These are phyloP conservation scores for Doris montereyensis DNA, from an alignment of 2,888 invertebrate genomes.

Conservation along the genomic window DNA sequence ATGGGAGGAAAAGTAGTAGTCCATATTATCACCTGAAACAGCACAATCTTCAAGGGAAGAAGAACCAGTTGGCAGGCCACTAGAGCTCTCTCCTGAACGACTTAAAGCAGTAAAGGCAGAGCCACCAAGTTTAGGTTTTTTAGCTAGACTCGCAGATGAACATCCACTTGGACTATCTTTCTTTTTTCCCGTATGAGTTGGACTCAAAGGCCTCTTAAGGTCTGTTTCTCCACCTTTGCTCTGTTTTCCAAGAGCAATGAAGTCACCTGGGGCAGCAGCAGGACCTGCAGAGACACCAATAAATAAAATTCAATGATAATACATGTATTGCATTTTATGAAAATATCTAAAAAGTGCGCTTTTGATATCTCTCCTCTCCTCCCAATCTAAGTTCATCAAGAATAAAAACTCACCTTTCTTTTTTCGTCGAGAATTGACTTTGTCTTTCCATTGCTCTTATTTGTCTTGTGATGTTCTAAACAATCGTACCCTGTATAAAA, in stretches of 20 bases:
- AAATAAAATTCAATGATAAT: too few relatives aligned
- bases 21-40: too few relatives aligned
- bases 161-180: conserved; percentile 79
- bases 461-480: too few relatives aligned
- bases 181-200: conserved; percentile 75
- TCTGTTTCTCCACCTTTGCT: conserved; percentile 45
- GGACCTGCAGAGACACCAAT: conserved; percentile 43
- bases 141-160: conserved; percentile 59
- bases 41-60: neutral
- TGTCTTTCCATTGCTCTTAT: too few relatives aligned
- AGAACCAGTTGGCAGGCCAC: conserved; percentile 47
- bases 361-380: too few relatives aligned
- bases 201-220: conserved; percentile 44
- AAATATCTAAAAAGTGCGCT: too few relatives aligned
- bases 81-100: conserved; percentile 56
- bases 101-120: conserved; percentile 54
- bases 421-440: too few relatives aligned
- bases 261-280: conserved; percentile 70
- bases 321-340: too few relatives aligned
- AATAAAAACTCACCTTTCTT: too few relatives aligned
- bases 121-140: conserved; percentile 70
- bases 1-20: too few relatives aligned
- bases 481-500: too few relatives aligned
- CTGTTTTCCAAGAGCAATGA: conserved; percentile 71
- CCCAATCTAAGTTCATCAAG: too few relatives aligned